A percentile compares a stretch with the other conserved stretches of the same genome.
Conservation (phyloP, 1,140 invertebrate species). For the Thaumetopoea pityocampa region DNA sequence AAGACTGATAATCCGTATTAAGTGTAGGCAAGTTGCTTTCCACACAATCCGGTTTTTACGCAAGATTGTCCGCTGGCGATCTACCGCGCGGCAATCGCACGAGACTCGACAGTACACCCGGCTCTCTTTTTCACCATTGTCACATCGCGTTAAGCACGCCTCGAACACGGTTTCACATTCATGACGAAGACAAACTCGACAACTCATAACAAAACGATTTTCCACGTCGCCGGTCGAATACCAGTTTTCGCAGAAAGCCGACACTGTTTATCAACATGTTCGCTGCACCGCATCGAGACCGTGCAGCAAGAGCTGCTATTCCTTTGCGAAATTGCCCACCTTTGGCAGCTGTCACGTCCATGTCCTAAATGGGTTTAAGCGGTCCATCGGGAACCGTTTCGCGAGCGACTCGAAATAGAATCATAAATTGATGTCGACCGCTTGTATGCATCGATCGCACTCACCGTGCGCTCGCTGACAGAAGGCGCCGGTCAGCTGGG, state of each 20-base stretch:
- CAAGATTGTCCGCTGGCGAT: too few relatives aligned
- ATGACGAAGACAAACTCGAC: conserved; percentile 17
- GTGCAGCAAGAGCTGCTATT: conserved; percentile 35
- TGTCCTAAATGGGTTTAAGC: conserved; percentile 27
- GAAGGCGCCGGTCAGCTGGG: conserved; percentile 58
- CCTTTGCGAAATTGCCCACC: conserved; percentile 32
- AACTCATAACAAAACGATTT: conserved; percentile 41
- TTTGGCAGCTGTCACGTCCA: conserved; percentile 33
- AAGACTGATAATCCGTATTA: too few relatives aligned
- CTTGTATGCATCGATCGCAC: conserved; percentile 67
- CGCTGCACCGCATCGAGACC: conserved; percentile 25
- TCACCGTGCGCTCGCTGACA: conserved; percentile 65
- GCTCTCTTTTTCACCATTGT: conserved; percentile 26
- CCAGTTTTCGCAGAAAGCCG: conserved; percentile 39
- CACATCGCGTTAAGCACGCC: conserved; percentile 18
- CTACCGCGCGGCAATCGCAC: too few relatives aligned
- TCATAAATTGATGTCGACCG: conserved; percentile 44
- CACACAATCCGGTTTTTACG: too few relatives aligned
- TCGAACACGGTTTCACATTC: conserved; percentile 20
- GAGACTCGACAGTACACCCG: too few relatives aligned
- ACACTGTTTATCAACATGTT: conserved; percentile 65
- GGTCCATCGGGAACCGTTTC: conserved; percentile 38
- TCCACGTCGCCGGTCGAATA: conserved; percentile 26
- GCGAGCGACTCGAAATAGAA: conserved; percentile 69
- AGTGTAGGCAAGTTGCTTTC: too few relatives aligned